These are phyloP conservation scores for Nowickia ferox DNA, from an alignment of 2,888 invertebrate genomes.

Conservation along the genomic window DNA sequence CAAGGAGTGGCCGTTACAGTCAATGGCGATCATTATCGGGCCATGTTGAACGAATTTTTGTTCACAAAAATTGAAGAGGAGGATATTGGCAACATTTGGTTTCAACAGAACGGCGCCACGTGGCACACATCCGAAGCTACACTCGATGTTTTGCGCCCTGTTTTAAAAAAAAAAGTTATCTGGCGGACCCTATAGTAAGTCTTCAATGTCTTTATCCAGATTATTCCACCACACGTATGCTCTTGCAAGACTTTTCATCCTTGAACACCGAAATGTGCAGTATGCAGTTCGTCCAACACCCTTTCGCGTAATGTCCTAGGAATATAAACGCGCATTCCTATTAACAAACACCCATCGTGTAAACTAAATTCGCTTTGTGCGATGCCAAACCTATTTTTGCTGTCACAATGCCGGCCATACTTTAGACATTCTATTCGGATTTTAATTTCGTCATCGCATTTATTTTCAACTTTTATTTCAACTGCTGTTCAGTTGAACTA, in stretches of 20 bases:
- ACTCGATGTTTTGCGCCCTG: no score
- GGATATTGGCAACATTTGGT: no score
- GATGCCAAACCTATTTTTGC: constrained; percentile 55
- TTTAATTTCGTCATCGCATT: constrained; percentile 42
- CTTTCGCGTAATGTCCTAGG: constrained; percentile 61
- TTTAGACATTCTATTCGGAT: constrained; percentile 40
- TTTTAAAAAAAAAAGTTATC: no score
- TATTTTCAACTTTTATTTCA: constrained; percentile 47
- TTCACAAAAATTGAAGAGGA: no score
- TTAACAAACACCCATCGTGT: constrained; percentile 70
- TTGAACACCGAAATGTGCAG: constrained; percentile 65
- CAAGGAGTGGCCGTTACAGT: no score
- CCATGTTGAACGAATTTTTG: no score
- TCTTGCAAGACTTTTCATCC: constrained; percentile 71
- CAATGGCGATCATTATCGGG: no score
- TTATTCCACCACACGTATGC: constrained; percentile 73
- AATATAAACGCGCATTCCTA: constrained; percentile 69
- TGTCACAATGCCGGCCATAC: constrained; percentile 53
- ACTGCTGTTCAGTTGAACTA: no score
- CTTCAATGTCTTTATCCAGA: constrained; percentile 65
- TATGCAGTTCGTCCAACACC: constrained; percentile 67
- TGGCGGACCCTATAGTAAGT: no score
- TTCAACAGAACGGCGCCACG: no score
- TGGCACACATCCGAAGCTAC: no score
- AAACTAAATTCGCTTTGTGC: constrained; percentile 58